phyloP scores from a whole-genome alignment of 2,888 invertebrate genomes.

The Crossocerus cetratus region DNA sequence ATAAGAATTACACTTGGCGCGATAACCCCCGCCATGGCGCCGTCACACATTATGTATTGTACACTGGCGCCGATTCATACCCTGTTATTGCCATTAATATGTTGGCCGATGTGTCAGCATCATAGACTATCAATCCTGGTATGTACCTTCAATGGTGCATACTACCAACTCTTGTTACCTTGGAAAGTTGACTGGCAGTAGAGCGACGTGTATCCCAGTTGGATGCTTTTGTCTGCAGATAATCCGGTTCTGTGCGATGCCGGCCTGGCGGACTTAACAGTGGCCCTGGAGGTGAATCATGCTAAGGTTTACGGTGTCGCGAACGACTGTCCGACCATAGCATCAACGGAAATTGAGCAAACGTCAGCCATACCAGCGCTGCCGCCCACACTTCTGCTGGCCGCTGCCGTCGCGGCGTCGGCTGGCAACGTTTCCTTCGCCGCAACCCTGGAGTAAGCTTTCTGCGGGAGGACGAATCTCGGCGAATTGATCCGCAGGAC shows the following conservation, averaged over 20 bases:
- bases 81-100: constrained; percentile 56
- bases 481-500: too few species aligned
- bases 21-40: constrained; percentile 71
- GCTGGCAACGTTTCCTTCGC: constrained; percentile 75
- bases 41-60: constrained; percentile 66
- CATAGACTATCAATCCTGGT: constrained; percentile 35
- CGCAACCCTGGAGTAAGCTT: constrained; percentile 71
- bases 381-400: constrained; percentile 67
- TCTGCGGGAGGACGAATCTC: too few species aligned
- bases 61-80: constrained; percentile 33
- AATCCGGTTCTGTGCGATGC: constrained; percentile 90
- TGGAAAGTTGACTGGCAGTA: constrained; percentile 1
- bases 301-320: constrained; percentile 85
- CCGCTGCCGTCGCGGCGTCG: constrained; percentile 70
- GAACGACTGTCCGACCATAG: constrained; percentile 74
- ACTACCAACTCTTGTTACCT: constrained; percentile 36
- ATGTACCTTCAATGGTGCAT: neutral
- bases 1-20: constrained; percentile 62
- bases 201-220: constrained; percentile 18
- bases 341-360: constrained; percentile 47
- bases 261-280: constrained; percentile 83
- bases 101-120: constrained; percentile 42
- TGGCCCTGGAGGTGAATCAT: constrained; percentile 84
- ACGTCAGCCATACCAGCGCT: constrained; percentile 63
- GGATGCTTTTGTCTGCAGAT: constrained; percentile 79